Conservation (phyloP, 2,797 vertebrate species). For the Muscicapa striata region DNA sequence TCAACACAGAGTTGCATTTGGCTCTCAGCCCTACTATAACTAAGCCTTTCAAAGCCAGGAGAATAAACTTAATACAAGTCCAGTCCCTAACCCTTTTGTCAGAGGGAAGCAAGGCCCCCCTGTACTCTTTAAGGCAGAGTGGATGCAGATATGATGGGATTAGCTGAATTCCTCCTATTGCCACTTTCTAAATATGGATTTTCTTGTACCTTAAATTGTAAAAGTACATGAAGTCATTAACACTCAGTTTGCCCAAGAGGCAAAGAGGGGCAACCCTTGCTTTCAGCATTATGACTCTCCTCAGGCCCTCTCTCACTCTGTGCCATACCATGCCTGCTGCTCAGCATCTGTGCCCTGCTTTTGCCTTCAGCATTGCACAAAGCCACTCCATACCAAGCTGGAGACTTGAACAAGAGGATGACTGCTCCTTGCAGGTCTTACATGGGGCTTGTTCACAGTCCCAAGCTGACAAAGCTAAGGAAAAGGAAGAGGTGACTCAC, state of each 20-base stretch:
- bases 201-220: background rate
- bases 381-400: background rate
- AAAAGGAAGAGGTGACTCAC: background rate
- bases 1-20: constrained; percentile 43
- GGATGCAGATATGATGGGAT: background rate
- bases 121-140: background rate
- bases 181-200: background rate
- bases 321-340: background rate
- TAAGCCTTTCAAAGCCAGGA: constrained; percentile 37
- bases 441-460: background rate
- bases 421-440: background rate
- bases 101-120: background rate
- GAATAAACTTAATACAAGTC: background rate
- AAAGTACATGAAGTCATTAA: background rate
- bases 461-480: background rate
- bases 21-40: constrained; percentile 27
- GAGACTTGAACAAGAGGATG: background rate
- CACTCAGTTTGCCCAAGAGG: background rate
- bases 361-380: background rate
- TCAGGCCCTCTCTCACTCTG: background rate
- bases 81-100: background rate
- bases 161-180: background rate
- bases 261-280: background rate
- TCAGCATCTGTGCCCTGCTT: background rate
- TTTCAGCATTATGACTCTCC: background rate